Conservation (phyloP, 2,888 invertebrate species). For the Patella pellucida region DNA sequence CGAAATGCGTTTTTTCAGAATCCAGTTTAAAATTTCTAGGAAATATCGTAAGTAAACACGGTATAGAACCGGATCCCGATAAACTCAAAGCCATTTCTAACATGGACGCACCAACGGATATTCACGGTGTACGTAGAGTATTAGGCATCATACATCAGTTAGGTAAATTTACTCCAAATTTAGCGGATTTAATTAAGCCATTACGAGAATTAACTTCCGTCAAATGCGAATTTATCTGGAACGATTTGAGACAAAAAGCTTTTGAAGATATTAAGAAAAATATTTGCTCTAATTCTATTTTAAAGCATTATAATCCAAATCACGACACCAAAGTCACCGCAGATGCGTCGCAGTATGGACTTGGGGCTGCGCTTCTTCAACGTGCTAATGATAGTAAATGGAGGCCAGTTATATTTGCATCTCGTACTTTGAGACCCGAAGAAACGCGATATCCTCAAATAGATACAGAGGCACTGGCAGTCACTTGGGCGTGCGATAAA, state of each 20-base stretch:
- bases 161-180: background rate
- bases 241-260: no score
- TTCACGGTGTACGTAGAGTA: background rate
- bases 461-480: constrained; percentile 16
- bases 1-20: constrained; percentile 34
- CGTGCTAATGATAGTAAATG: background rate
- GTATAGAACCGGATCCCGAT: constrained; percentile 27
- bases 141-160: background rate
- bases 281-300: background rate
- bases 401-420: background rate
- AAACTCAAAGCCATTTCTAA: background rate
- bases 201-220: background rate
- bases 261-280: background rate
- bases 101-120: background rate
- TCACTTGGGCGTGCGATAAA: no score
- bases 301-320: background rate
- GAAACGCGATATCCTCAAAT: background rate
- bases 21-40: constrained; percentile 30
- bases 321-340: background rate
- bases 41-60: constrained; percentile 29
- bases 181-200: background rate
- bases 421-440: background rate
- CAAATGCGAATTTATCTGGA: no score
- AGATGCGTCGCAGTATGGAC: background rate
- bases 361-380: background rate